These are phyloP conservation scores for Pemphredon lugubris DNA, from an alignment of 2,888 invertebrate species.

Conservation along the genomic window DNA sequence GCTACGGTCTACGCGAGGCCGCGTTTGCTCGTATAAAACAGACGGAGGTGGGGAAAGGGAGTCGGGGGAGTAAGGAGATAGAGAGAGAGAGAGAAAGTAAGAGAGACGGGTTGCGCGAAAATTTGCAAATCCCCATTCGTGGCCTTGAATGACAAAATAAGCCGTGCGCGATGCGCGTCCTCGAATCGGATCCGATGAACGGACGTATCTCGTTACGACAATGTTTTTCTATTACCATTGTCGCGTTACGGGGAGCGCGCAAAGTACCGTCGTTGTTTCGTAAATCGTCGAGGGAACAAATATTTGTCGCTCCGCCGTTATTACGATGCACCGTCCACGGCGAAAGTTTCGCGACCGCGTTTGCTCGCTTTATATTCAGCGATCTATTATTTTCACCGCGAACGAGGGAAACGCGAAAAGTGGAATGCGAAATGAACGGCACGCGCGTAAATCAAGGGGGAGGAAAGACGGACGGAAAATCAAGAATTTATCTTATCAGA, in stretches of 20 bases:
- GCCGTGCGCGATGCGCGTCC: slow-evolving; percentile 9
- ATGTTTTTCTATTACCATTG: too few relatives aligned
- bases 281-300: too few relatives aligned
- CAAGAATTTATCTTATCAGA: slow-evolving; percentile 15
- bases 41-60: background rate
- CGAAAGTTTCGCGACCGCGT: too few relatives aligned
- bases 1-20: slow-evolving; percentile 18
- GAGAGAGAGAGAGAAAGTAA: background rate
- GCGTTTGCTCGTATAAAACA: slow-evolving; percentile 51
- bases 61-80: background rate
- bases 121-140: slow-evolving; percentile 36
- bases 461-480: background rate
- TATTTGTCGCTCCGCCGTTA: too few relatives aligned
- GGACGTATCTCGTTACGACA: slow-evolving; percentile 3
- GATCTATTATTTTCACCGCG: too few relatives aligned
- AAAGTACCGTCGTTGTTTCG: too few relatives aligned
- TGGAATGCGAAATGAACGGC: background rate
- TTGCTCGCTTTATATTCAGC: too few relatives aligned
- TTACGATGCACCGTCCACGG: too few relatives aligned
- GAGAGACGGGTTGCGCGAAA: slow-evolving; percentile 35
- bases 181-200: slow-evolving; percentile 9
- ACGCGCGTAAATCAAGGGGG: background rate
- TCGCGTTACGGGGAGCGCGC: too few relatives aligned
- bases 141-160: slow-evolving; percentile 38
- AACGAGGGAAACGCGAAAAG: background rate